Evolutionary conservation across 2,888 invertebrate genomes (phyloP).

Genomic region (Neoaliturus tenellus): DNA sequence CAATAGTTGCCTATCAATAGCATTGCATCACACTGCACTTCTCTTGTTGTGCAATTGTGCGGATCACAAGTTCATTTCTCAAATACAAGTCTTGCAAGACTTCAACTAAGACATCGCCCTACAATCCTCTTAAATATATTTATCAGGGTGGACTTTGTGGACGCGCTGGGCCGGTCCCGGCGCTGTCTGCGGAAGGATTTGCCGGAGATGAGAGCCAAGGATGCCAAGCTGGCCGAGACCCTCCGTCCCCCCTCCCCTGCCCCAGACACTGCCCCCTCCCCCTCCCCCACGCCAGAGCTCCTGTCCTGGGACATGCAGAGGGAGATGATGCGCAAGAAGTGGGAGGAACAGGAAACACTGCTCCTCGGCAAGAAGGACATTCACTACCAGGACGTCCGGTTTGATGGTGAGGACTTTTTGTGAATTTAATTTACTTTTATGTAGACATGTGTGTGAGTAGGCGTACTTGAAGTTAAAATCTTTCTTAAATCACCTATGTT

Average conservation of each 20-base stretch:
- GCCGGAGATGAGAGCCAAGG: constrained; percentile 79
- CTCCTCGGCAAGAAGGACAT: constrained; percentile 83
- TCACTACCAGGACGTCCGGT: constrained; percentile 95
- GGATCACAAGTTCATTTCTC: too few species aligned
- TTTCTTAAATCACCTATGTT: too few species aligned
- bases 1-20: too few species aligned
- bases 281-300: constrained; percentile 68
- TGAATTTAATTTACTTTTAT: too few species aligned
- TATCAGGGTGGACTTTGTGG: constrained; percentile 90
- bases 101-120: too few species aligned
- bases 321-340: constrained; percentile 86
- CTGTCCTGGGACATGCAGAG: constrained; percentile 76
- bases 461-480: too few species aligned
- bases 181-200: constrained; percentile 89
- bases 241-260: constrained; percentile 38
- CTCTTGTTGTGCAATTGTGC: too few species aligned
- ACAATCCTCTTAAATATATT: too few species aligned
- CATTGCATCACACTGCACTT: too few species aligned
- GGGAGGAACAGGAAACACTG: constrained; percentile 90
- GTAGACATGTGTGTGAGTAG: too few species aligned
- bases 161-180: constrained; percentile 91
- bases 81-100: too few species aligned
- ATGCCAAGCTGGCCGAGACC: constrained; percentile 71
- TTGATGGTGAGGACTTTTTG: constrained; percentile 85
- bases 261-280: not conserved